Evolutionary conservation across 2,797 vertebrate species (phyloP).

Genomic region (Lepidocolaptes lacrymiger): DNA sequence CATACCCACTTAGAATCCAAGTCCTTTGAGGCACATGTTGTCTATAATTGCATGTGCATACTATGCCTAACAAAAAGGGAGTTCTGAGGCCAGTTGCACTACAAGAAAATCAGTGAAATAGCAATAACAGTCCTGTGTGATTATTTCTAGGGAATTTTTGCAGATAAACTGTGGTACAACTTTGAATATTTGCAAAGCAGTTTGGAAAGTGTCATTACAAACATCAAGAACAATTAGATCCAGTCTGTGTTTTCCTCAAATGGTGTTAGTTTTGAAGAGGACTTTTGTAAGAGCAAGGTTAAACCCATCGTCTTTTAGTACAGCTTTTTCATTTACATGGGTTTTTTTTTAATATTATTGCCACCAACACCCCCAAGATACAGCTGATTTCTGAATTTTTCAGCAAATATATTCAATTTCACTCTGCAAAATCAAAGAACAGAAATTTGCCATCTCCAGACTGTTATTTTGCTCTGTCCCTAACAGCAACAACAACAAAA

Average conservation of each 20-base stretch:
- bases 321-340: background rate
- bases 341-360: background rate
- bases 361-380: background rate
- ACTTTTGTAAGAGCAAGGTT: background rate
- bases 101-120: background rate
- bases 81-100: background rate
- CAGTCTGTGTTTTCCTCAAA: background rate
- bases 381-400: background rate
- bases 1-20: background rate
- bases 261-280: background rate
- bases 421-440: background rate
- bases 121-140: background rate
- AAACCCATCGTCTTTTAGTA: background rate
- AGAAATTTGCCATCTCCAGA: background rate
- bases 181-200: background rate
- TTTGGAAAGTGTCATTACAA: background rate
- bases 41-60: background rate
- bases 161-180: background rate
- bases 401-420: conserved; percentile 4
- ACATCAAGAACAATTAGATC: background rate
- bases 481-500: background rate
- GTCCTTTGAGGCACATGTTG: background rate
- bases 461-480: background rate
- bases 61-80: background rate
- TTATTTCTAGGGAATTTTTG: background rate